Percentiles rank a stretch among this genome's conserved stretches.
phyloP scores from a whole-genome alignment of 2,113 vertebrate species.

The Sturnus vulgaris region DNA sequence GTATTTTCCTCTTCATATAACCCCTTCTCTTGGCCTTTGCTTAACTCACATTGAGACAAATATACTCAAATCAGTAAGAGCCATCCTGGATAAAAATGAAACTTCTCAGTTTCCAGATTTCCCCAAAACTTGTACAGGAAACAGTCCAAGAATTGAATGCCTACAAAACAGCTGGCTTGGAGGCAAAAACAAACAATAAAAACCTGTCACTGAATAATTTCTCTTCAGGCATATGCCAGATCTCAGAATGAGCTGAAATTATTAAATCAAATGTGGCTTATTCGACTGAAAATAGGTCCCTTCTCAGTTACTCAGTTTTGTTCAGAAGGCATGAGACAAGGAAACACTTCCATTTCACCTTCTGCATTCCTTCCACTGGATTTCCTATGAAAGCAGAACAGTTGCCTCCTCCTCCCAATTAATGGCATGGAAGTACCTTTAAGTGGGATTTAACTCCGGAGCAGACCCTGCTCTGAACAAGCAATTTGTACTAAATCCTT shows the following conservation, averaged over 20 bases:
- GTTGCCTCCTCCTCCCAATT: background rate
- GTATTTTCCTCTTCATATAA: background rate
- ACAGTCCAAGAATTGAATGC: background rate
- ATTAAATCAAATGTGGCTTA: background rate
- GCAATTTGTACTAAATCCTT: accelerated
- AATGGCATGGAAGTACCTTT: background rate
- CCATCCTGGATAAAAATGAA: background rate
- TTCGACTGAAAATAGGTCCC: background rate
- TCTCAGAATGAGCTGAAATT: background rate
- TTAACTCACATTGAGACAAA: background rate
- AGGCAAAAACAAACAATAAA: background rate
- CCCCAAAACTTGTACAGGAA: background rate
- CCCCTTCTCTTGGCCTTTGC: background rate
- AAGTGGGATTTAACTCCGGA: background rate
- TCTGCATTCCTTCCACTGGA: background rate
- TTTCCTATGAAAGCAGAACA: background rate
- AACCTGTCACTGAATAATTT: background rate
- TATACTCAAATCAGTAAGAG: background rate
- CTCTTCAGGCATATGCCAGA: background rate
- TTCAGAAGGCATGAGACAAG: background rate
- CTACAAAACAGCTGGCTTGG: background rate
- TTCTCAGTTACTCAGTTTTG: background rate
- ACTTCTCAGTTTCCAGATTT: background rate
- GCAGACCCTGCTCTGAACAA: background rate
- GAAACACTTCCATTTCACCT: background rate